Evolutionary conservation across 2,113 vertebrate genomes (phyloP), one percentile per base, ranked within the genome.

Genomic region (Limanda limanda): DNA sequence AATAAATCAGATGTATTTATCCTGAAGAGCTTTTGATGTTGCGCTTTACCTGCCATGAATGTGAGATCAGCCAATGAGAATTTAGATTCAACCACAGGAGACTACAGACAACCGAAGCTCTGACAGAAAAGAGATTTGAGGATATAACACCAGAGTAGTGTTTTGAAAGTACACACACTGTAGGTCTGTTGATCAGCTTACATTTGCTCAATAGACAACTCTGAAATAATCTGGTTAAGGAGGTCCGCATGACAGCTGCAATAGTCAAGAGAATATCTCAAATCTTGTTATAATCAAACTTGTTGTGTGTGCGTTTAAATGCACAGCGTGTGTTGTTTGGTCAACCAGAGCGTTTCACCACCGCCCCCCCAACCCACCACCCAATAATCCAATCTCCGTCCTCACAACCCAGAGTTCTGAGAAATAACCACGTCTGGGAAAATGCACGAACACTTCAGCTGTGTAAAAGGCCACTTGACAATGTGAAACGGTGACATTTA

Each of bases 401-500:
- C 45, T 5, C 1, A 31, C 31, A 13, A 60, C 12, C 5, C 13
- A 4, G 20, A 64, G 68, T 64, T 1, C 15, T 1, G 2, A 37
- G 45, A 45, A 78, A 79, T 47, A 45, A 65, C 47, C 20, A 4
- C 23, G 25, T 47, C 18, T 18, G 42, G 27, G 4, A 73, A 81
- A 76, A 60, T 21, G 12, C n/a, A 47, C 35, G 37, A 68, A 51
- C 35, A 51, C 20, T 61, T 68, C 55, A 62, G 65, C 24, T 23
- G n/a, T 42, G 35, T 40, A 79, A 79, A 82, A 71, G 55, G 59
- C 25, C 54, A 71, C 59, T 63, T 80, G 59, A 72, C 67, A 65
- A 35, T 35, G 42, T 68, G 61, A 68, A 76, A 86, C 27, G 54
- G 20, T 78, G 77, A 78, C 37, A 75, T 79, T 79, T 71, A 63